Evolutionary conservation across 2,797 vertebrate genomes (phyloP).

Genomic region (Protosalanx chinensis): DNA sequence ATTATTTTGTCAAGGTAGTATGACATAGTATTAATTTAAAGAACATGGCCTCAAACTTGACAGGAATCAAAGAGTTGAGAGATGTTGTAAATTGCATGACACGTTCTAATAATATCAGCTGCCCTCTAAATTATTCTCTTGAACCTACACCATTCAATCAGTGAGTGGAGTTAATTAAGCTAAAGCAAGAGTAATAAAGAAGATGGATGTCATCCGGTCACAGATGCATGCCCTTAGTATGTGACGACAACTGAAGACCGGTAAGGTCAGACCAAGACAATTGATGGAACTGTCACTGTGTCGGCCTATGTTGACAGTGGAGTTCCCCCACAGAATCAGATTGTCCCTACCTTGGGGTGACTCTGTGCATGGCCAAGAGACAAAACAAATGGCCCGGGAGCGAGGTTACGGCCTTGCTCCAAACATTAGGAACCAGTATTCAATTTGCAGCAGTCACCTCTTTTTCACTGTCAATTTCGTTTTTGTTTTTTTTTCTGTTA

Average conservation of each 20-base stretch:
- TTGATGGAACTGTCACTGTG: slow-evolving; percentile 71
- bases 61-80: neutral
- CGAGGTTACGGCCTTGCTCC: slow-evolving; percentile 52
- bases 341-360: slow-evolving; percentile 43
- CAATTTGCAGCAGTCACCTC: slow-evolving; percentile 57
- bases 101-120: slow-evolving; percentile 61
- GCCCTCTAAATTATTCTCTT: slow-evolving; percentile 74
- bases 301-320: slow-evolving; percentile 44
- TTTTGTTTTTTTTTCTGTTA: slow-evolving; percentile 56
- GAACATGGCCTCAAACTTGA: neutral
- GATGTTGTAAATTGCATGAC: slow-evolving; percentile 43
- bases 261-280: slow-evolving; percentile 71
- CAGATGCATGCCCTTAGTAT: slow-evolving; percentile 48
- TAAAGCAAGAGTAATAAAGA: slow-evolving; percentile 70
- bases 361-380: slow-evolving; percentile 36
- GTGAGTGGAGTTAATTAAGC: slow-evolving; percentile 71
- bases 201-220: slow-evolving; percentile 66
- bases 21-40: neutral
- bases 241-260: slow-evolving; percentile 61
- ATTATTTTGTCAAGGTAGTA: neutral
- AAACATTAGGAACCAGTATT: slow-evolving; percentile 51
- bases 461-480: slow-evolving; percentile 60
- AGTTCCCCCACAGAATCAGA: slow-evolving; percentile 55
- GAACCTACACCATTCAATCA: slow-evolving; percentile 66
- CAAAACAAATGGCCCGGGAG: slow-evolving; percentile 51